Base-by-base conservation (phyloP, 2,888 invertebrate species). In the Rhodophaea formosa region DNA sequence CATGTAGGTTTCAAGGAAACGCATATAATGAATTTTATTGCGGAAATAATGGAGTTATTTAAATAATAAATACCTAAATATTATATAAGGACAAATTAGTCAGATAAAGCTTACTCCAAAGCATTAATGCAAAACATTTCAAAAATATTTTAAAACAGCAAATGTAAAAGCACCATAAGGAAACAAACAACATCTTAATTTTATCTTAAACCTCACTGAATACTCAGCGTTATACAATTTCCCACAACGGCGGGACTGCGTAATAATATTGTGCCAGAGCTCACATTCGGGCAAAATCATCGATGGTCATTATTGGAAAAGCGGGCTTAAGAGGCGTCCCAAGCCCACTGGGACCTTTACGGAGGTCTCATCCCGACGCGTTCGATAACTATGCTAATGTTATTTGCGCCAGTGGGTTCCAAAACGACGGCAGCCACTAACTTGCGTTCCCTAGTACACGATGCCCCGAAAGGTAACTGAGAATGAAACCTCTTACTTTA, bases 341-440 rank as follows among this genome's bases (percentile, higher is more conserved):
- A 75, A 79, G 79, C 88, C 87, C 88, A 70, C 66, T 72, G 88
- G 88, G 87, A 86, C 88, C 87, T 83, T 89, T 89, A 84, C 84
- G 75, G 76, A 85, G 87, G 89, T 87, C 88, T 87, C 88, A 88
- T 89, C 88, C 85, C 85, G 72, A 77, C 82, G 82, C 84, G 84
- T 86, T 87, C 88, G 87, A 91, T 91, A 89, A 89, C 88, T 90
- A 91, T 91, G 90, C 89, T 90, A 90, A 90, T 90, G 88, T 88
- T 90, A 90, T 90, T 88, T 88, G 88, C 83, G 85, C 84, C 87
- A 84, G 83, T 85, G 86, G 88, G 85, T 84, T 86, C 76, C 77
- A 75, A 80, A 88, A 87, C 82, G 84, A 72, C 82, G 79, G 80
- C 77, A 79, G 81, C 82, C 76, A 83, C 84, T 83, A 82, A 82